Base-by-base conservation (phyloP, 1,140 invertebrate species). In the Microplitis demolitor region DNA sequence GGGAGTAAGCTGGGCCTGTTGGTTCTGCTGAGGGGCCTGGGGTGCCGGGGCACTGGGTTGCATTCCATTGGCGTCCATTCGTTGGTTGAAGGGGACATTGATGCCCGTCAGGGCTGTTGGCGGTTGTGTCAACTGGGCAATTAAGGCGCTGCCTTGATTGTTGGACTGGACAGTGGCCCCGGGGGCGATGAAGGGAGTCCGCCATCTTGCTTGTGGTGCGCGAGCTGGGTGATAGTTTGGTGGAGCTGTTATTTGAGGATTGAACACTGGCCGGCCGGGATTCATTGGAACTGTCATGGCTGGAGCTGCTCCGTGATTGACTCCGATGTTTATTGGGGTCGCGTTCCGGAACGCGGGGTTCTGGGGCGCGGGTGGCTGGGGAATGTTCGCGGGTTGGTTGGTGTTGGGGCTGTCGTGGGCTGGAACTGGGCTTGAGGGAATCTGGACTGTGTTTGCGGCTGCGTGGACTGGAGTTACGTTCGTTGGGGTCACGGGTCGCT, bases 401-500 rank as follows among this genome's bases (percentile, higher is more conserved):
- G 86, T 79, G 69, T 84, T 89, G 4, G 89, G 89, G 81, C 90
- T 91, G 68, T 90, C 90, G 72, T 88, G 90, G 72, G 86, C 89
- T 37, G 89, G 87, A 24, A 90, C 74, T 6, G 90, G 90, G 78
- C 90, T 91, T 3, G 90, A 82, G 45, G 88, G 87, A 60, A 84
- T 86, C 71, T 85, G 85, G 0, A 81, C 82, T 4, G 83, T 75
- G 34, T 66, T 85, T 4, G 79, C 80, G 4, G 87, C 16, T 64
- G 76, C 76, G 70, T 88, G 83, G 0, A 78, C 73, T 11, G 79
- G 71, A 13, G 79, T 76, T 73, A 88, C 79, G 73, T 88, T 88
- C 35, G 88, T 89, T 3, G 94, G 94, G 83, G 93, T 95, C 0
- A 94, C 89, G 1, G 94, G 92, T 50, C 93, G 87, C 81, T 96